Evolutionary conservation across 64 coral and sea anemone genomes (phyloP), one percentile per base, ranked within the genome.

Genomic region (Actinia tenebrosa): DNA sequence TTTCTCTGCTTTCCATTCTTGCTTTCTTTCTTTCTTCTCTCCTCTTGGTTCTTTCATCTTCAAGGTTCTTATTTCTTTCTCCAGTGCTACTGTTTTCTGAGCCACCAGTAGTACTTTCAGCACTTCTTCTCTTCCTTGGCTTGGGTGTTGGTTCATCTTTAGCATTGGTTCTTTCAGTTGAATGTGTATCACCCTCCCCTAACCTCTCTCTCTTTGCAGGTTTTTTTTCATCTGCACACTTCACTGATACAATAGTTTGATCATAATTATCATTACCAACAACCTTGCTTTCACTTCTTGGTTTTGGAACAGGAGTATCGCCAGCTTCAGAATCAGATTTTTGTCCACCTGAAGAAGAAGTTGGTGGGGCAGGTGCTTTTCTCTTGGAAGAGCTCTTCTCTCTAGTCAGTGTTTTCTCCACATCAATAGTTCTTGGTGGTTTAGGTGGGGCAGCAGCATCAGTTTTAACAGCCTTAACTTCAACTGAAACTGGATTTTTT

Each of bases 371-470:
- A 27, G 91, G 91, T 46, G 94, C 94, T 86, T 88, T 96, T 30
- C 94, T 93, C 62, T 96, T 96, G 47, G 85, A 66, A 84, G 91
- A 16, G 86, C 15, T 87, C n/a, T 44, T 45, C 15, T 80, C 88
- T n/a, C 7, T 54, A 6, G 61, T 45, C 17, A 63, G 16, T 23
- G 50, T 87, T 11, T 93, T 66, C 26, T 91, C 85, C 17, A 54
- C 5, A 22, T 80, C 84, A 44, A 3, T 55, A 58, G 86, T 10
- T 43, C 91, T 90, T 85, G 91, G 91, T 17, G 94, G 94, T 58
- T 93, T 93, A 20, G 91, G 80, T 4, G 94, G 90, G 2, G 83
- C 82, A 81, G 44, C 77, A 66, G 63, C 1, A 10, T 66, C 63
- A 27, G 84, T 25, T 61, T 71, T 83, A 5, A 88, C 89, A 16